Evolutionary conservation across 2,888 invertebrate species (phyloP).

Genomic region (Thelaira solivaga): DNA sequence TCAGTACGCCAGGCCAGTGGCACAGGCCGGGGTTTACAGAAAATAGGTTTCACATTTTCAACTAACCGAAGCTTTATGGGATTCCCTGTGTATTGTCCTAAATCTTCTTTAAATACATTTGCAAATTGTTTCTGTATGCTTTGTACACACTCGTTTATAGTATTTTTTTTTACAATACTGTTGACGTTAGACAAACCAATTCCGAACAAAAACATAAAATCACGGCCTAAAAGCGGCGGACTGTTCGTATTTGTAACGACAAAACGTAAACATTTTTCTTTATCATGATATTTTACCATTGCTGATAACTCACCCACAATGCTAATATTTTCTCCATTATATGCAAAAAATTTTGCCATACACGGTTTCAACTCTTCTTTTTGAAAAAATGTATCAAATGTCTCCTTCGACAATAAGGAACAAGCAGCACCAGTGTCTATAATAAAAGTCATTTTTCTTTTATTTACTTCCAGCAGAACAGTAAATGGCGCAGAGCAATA

Average conservation of each 20-base stretch:
- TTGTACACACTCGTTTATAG: neutral
- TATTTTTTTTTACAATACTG: no score
- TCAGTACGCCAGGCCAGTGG: constrained; percentile 37
- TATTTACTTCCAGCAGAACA: neutral
- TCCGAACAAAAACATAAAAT: constrained; percentile 15
- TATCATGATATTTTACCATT: neutral
- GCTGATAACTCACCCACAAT: constrained; percentile 15
- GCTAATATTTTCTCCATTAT: neutral
- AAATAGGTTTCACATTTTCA: constrained; percentile 15
- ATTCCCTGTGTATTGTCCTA: constrained; percentile 4
- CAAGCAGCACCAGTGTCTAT: constrained; percentile 10
- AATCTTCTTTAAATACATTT: constrained; percentile 5
- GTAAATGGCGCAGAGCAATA: constrained; percentile 27
- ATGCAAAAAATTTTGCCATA: neutral
- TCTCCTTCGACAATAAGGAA: neutral
- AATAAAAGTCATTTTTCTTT: neutral
- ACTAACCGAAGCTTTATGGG: neutral
- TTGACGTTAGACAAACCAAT: constrained; percentile 5
- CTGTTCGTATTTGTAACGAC: constrained; percentile 14
- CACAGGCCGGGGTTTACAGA: constrained; percentile 27
- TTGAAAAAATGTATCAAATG: neutral
- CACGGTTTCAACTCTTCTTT: neutral
- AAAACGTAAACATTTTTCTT: constrained; percentile 9
- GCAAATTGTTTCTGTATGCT: neutral
- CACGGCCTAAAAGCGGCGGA: constrained; percentile 15